Base-by-base conservation (phyloP, 2,113 vertebrate genomes). In the Limnothrissa miodon region DNA sequence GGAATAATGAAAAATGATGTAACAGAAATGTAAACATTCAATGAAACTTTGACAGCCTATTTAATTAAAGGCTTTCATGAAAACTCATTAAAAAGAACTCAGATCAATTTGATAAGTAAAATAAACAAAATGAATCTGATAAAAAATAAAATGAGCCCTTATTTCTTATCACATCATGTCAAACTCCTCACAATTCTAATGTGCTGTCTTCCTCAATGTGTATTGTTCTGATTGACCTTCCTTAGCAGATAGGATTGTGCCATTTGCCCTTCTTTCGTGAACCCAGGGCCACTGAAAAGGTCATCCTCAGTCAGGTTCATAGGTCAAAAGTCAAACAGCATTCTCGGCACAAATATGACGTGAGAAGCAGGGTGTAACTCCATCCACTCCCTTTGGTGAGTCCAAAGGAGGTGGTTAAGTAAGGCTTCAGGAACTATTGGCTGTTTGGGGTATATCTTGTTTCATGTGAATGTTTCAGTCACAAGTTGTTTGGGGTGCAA, bases 311-410 rank as follows among this genome's bases (percentile, higher is more conserved):
- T 74, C 66, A 74, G 66, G 66, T 74, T 79, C 56, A 48, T 21
- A 59, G 81, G 84, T 86, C 80, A 79, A 45, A 84, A 78, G 53
- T 82, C 51, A 86, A 84, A 78, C n/a, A n/a, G 62, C 46, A 78
- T 48, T 45, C 39, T 53, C 19, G 7, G 3, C 5, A 5, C 39
- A 74, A 36, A 70, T 70, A 33, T 70, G 66, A 29, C 13, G 9
- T 74, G 66, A 74, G 29, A 74, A 10, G 15, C 29, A 39, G 66
- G 29, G 29, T 74, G 66, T 74, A 13, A 56, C 51, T 56, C 51
- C 36, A 33, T 36, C 33, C n/a, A 8, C 25, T 1, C 8, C 10
- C 33, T 74, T 15, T 36, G 5, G 3, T 3, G 66, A 13, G 33
- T 17, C n/a, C n/a, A 15, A 74, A 74, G 66, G 59, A 33, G 36